These are phyloP conservation scores for Pluvianellus socialis DNA, from an alignment of 2,113 vertebrate genomes.

Conservation along the genomic window DNA sequence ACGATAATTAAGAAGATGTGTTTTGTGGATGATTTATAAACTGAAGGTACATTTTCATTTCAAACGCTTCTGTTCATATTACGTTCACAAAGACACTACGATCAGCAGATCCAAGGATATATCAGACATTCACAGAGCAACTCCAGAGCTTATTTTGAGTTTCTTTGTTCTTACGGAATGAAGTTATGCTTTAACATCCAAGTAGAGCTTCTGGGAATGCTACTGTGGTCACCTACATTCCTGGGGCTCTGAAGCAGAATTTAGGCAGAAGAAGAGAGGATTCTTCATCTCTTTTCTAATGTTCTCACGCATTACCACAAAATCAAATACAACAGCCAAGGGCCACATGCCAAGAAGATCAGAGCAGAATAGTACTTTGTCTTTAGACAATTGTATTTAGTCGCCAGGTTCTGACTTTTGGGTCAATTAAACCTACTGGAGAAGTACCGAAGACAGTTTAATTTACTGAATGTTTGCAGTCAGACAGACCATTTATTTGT, in stretches of 20 bases:
- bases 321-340: neutral
- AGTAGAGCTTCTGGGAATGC: neutral
- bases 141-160: neutral
- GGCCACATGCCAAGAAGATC: neutral
- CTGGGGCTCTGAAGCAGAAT: neutral
- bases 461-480: neutral
- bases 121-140: conserved; percentile 3
- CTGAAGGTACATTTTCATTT: neutral
- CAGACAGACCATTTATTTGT: neutral
- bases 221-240: neutral
- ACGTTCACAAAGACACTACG: neutral
- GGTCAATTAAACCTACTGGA: neutral
- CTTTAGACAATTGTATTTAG: neutral
- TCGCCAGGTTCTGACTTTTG: neutral
- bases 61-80: neutral
- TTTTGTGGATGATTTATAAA: neutral
- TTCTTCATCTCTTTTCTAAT: neutral
- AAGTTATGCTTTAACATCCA: neutral
- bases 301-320: neutral
- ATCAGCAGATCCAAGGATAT: neutral
- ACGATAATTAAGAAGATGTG: neutral
- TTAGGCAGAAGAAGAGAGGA: neutral
- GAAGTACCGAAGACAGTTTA: neutral
- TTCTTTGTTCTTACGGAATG: neutral
- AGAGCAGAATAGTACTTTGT: neutral